phyloP scores from a whole-genome alignment of 30 jellyfish, hydroid and myxozoan species.

The Pseudorhiza aurosa region DNA sequence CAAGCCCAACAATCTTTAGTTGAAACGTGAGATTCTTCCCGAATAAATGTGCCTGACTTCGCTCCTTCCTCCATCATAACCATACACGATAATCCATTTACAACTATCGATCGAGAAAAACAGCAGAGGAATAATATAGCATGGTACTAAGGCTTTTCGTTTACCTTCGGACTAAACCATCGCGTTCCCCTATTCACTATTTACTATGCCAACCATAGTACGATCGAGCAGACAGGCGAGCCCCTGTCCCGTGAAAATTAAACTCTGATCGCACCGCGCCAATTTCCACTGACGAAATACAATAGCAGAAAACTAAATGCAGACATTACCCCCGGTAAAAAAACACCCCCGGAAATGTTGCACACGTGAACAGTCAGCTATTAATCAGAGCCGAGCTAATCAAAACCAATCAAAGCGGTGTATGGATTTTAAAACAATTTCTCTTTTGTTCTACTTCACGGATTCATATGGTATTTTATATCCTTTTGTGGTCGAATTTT shows the following conservation, averaged over 20 bases:
- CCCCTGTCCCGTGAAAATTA: conserved; percentile 29
- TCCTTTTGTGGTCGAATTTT: conserved; percentile 1
- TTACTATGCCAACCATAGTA: neutral
- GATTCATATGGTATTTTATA: neutral
- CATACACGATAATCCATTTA: neutral
- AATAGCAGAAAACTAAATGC: neutral
- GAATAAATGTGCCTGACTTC: neutral
- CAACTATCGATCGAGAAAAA: neutral
- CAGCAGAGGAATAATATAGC: neutral
- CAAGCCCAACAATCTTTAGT: neutral
- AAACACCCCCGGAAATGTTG: conserved; percentile 37
- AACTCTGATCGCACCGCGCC: conserved; percentile 63
- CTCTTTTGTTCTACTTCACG: conserved; percentile 11
- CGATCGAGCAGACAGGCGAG: neutral
- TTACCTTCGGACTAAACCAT: neutral
- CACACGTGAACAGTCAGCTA: conserved; percentile 19
- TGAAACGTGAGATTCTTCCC: conserved; percentile 21
- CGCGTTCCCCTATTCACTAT: neutral
- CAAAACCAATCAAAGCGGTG: conserved; percentile 28
- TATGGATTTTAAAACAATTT: neutral
- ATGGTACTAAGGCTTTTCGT: neutral
- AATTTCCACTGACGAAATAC: conserved; percentile 42
- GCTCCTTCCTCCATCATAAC: neutral
- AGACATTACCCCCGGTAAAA: conserved; percentile 37
- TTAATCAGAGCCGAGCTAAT: conserved; percentile 37